Conservation (phyloP, 1,140 invertebrate species). For the Drosophila pseudoananassae region DNA sequence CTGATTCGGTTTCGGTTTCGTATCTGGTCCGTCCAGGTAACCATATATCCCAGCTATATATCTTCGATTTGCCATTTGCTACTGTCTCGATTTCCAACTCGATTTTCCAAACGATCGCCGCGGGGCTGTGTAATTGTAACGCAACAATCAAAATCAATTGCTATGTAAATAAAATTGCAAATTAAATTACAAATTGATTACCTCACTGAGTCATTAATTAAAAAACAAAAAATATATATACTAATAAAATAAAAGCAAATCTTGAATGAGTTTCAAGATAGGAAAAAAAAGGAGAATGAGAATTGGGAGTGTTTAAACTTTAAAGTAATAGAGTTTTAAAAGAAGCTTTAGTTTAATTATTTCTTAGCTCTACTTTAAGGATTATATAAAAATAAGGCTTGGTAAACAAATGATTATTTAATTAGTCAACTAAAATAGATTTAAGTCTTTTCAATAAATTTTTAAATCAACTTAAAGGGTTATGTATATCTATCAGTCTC, state of each 20-base stretch:
- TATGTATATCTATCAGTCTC: too few relatives aligned
- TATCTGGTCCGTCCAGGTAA: slow-evolving; percentile 36
- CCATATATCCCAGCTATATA: slow-evolving; percentile 16
- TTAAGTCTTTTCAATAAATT: not conserved
- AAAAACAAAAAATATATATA: slow-evolving; percentile 35
- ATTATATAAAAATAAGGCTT: too few relatives aligned
- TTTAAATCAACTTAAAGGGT: too few relatives aligned
- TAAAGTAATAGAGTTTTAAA: not conserved
- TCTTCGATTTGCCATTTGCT: slow-evolving; percentile 11
- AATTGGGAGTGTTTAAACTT: too few relatives aligned
- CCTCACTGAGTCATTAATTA: slow-evolving; percentile 80
- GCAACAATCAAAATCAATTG: slow-evolving; percentile 82
- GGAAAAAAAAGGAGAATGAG: not conserved
- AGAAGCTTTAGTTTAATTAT: not conserved
- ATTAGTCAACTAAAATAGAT: too few relatives aligned
- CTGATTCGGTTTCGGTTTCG: slow-evolving; percentile 10
- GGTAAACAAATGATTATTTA: too few relatives aligned
- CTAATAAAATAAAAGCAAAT: slow-evolving; percentile 2
- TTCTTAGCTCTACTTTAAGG: not conserved
- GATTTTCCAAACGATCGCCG: slow-evolving; percentile 22
- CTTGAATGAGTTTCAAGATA: slow-evolving; percentile 21
- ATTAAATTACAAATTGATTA: slow-evolving; percentile 83
- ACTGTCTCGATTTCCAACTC: not conserved
- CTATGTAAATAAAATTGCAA: slow-evolving; percentile 79
- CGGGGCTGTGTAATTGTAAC: slow-evolving; percentile 72